Percentiles rank a stretch among this genome's conserved stretches.
These are phyloP conservation scores for Nipponia nippon DNA, from an alignment of 2,113 vertebrate genomes.

Conservation along the genomic window DNA sequence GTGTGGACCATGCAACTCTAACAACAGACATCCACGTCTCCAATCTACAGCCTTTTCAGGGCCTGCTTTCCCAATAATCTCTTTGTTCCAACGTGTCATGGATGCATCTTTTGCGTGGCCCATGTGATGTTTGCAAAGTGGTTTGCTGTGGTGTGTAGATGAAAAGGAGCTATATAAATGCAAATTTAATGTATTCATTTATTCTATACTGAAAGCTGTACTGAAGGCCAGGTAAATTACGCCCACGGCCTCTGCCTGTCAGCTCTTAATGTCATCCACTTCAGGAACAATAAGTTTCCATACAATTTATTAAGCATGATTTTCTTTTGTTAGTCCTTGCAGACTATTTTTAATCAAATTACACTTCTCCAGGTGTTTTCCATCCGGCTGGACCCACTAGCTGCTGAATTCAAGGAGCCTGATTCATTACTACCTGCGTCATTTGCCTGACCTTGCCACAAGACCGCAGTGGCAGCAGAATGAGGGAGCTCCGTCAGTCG, in stretches of 20 bases:
- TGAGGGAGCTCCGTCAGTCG: fast-evolving
- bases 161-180: constrained; percentile 49
- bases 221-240: constrained; percentile 55
- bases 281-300: neutral
- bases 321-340: neutral
- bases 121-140: neutral
- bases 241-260: neutral
- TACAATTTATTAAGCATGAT: neutral
- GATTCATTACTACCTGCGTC: neutral
- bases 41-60: neutral
- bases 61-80: neutral
- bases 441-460: neutral
- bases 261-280: neutral
- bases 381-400: neutral
- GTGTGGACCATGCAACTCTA: neutral
- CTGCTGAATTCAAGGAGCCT: neutral
- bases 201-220: constrained; percentile 24
- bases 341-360: constrained; percentile 1
- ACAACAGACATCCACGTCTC: neutral
- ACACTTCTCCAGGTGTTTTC: neutral
- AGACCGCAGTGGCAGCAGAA: neutral
- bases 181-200: constrained; percentile 38
- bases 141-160: neutral
- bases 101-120: neutral
- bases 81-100: neutral